phyloP scores from a whole-genome alignment of 2,113 vertebrate species.

The Phaetusa simplex region DNA sequence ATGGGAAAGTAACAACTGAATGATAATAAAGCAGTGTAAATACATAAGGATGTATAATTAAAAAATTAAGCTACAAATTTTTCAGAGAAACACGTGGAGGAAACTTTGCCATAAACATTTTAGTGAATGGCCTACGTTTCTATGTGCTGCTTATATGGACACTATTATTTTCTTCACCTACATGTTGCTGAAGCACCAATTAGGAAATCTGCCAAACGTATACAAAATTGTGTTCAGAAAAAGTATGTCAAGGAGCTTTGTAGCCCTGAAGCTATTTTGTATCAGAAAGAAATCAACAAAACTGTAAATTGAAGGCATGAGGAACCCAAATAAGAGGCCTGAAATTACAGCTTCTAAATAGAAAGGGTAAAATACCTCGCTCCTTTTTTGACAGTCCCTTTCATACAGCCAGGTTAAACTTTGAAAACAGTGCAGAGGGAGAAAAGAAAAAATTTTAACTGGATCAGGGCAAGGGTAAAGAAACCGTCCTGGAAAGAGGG shows the following conservation, averaged over 20 bases:
- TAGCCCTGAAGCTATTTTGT: neutral
- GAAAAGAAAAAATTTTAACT: neutral
- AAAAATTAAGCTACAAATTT: neutral
- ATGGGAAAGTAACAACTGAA: neutral
- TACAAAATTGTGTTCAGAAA: neutral
- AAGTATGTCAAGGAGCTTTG: neutral
- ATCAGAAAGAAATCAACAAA: neutral
- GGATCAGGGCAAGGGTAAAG: neutral
- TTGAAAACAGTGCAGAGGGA: neutral
- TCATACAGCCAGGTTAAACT: neutral
- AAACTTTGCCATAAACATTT: neutral
- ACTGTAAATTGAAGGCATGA: neutral
- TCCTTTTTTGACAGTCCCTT: neutral
- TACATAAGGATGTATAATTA: neutral
- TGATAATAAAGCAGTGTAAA: neutral
- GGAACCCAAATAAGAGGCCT: neutral
- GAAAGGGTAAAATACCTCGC: neutral
- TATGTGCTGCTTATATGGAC: neutral
- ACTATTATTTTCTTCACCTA: neutral
- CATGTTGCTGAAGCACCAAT: neutral
- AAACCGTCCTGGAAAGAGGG: neutral
- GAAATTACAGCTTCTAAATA: neutral
- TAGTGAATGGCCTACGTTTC: neutral
- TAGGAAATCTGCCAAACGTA: neutral
- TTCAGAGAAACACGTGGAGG: neutral